A percentile compares a stretch with the other conserved stretches of the same genome.
phyloP scores from a whole-genome alignment of 2,113 vertebrate species.

The Cyanocitta stelleri region DNA sequence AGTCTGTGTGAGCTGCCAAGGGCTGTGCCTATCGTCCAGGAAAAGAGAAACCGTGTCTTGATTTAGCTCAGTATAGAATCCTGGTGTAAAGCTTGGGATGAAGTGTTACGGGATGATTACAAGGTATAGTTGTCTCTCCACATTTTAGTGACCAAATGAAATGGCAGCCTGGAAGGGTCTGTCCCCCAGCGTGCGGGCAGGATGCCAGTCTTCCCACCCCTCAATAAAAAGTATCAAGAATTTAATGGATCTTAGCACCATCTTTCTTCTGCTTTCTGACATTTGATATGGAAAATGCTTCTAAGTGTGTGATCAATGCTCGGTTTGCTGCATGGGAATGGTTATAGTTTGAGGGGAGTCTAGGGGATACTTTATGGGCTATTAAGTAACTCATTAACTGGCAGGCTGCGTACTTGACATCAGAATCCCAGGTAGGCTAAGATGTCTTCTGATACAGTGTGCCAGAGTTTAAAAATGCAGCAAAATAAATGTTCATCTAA shows the following conservation, averaged over 20 bases:
- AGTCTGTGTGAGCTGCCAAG: not conserved
- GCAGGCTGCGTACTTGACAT: not conserved
- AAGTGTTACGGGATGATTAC: not conserved
- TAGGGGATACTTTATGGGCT: constrained; percentile 1
- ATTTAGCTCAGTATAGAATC: not conserved
- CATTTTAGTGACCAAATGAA: not conserved
- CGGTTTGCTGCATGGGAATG: not conserved
- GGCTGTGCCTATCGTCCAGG: not conserved
- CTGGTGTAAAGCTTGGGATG: not conserved
- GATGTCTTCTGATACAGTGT: not conserved
- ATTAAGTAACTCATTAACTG: constrained; percentile 47
- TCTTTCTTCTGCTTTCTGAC: not conserved
- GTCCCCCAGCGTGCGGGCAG: not conserved
- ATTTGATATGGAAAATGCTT: not conserved
- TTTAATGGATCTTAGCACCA: not conserved
- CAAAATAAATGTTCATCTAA: not conserved
- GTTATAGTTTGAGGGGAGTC: not conserved
- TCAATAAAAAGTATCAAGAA: not conserved
- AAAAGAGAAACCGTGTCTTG: not conserved
- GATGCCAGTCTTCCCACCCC: not conserved
- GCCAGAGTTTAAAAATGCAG: not conserved
- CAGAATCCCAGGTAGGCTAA: not conserved
- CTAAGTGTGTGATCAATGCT: not conserved
- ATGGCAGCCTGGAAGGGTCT: not conserved
- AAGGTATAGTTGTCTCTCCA: not conserved